These are phyloP conservation scores for Neostethus bicornis DNA, from an alignment of 2,797 vertebrate genomes.

Conservation along the genomic window DNA sequence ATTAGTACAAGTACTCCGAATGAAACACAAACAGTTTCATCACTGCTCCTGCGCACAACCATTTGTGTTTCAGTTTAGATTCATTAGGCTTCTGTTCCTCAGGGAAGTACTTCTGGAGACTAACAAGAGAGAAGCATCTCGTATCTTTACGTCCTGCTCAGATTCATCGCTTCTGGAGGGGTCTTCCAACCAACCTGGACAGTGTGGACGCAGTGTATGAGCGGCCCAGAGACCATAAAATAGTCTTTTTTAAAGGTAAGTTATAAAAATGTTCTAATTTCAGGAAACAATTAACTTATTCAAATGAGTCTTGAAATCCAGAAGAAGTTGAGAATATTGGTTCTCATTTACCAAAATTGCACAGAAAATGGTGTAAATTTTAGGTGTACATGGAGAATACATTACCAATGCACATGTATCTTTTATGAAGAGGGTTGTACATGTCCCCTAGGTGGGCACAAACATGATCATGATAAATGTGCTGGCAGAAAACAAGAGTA, in stretches of 20 bases:
- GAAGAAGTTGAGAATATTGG: too few species aligned
- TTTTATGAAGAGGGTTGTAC: too few species aligned
- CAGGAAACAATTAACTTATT: background rate
- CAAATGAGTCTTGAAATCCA: background rate
- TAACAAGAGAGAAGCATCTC: slow-evolving; percentile 93
- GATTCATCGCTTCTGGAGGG: slow-evolving; percentile 96
- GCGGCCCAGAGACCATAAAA: slow-evolving; percentile 91
- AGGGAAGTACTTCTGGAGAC: slow-evolving; percentile 97
- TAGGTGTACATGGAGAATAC: too few species aligned
- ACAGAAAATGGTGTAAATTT: too few species aligned
- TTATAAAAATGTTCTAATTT: background rate
- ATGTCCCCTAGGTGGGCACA: too few species aligned
- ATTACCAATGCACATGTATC: too few species aligned
- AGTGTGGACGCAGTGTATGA: slow-evolving; percentile 93
- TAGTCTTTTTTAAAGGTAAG: slow-evolving; percentile 97
- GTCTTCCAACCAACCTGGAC: slow-evolving; percentile 89
- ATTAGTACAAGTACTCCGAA: background rate
- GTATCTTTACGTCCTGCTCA: slow-evolving; percentile 92
- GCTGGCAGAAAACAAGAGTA: too few species aligned
- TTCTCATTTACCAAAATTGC: too few species aligned
- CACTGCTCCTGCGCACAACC: background rate
- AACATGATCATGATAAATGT: too few species aligned
- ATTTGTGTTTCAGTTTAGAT: background rate
- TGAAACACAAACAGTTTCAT: background rate
- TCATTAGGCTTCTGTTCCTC: background rate